Evolutionary conservation across 2,797 vertebrate species (phyloP), one percentile per base, ranked within the genome.

Genomic region (Echeneis naucrates): DNA sequence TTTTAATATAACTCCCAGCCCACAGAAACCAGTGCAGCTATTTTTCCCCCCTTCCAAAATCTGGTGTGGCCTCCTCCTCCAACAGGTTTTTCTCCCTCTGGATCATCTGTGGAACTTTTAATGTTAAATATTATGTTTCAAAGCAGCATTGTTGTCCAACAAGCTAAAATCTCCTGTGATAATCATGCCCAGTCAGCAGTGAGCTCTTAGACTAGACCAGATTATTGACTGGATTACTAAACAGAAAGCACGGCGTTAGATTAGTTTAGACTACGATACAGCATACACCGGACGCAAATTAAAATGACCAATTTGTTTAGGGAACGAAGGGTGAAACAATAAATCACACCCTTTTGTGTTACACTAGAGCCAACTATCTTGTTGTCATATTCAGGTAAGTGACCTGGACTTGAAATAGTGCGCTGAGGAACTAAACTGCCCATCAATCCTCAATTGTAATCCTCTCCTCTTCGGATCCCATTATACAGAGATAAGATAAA

Each of bases 401-500:
- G 5, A 52, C 17, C 13, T 21, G 14, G 26, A 58, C 64, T 48
- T 33, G 7, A 76, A 62, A 50, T 38, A 58, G 69, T 64, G 50
- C 5, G 23, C 42, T 45, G n/a, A 38, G 24, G 56, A 64, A 60
- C 70, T 65, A 48, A n/a, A 6, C 23, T 4, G n/a, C 59, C 58
- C 57, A 70, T 64, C 55, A 26, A 14, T 44, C 48, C 35, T 58
- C 50, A 4, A 38, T 10, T 26, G 50, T 71, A 83, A 83, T 77
- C 56, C 68, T 56, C 40, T 63, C 12, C 21, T 51, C 37, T 45
- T 73, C 4, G 71, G 57, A 82, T 84, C 56, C 47, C 56, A 68
- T 47, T 47, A 81, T 75, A 61, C 72, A 73, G 65, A 63, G 61
- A 83, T 70, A 54, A 75, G 53, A 69, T 63, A 71, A 74, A 51